Base-by-base conservation (phyloP, 2,797 vertebrate species). In the Xiphorhynchus erythropygius region DNA sequence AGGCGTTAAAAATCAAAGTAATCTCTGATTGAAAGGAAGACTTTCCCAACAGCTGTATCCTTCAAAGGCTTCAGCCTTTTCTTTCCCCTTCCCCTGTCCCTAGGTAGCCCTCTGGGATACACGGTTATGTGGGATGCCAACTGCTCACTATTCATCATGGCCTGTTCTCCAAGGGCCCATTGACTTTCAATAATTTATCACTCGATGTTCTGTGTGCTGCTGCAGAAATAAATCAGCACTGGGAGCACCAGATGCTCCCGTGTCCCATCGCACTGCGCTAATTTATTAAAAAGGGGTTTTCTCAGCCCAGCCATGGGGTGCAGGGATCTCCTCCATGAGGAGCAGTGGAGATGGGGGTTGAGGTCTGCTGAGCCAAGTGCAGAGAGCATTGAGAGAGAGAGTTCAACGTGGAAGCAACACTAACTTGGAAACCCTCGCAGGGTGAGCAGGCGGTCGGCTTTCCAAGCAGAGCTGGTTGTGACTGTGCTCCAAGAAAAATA, bases 151-250 rank as follows among this genome's bases (percentile, higher is more conserved):
- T 97, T 87, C 73, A 89, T 97, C 96, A 97, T 25, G 42, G 85
- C 11, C 47, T 21, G 32, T 25, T 97, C 96, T 95, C 96, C 78
- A 65, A 95, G 69, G 94, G 52, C 68, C 80, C 91, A 94, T 94
- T 86, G 93, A 94, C 90, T 94, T 96, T 84, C 92, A 92, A 95
- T 97, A 96, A 97, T 97, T 97, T 97, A 97, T 97, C 80, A 87
- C 90, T 94, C 71, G 1, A 68, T 84, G 86, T 57, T 97, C 82
- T 92, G 94, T 96, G 84, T 88, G 87, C 87, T 92, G 67, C 91
- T 96, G 86, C 80, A 85, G 73, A 92, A 95, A 96, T 98, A 98
- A 98, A 97, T 98, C 95, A 97, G 85, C 79, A 67, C 86, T 27
- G 78, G 85, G 95, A 96, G 96, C 13, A 44, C 96, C 96, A 98